Evolutionary conservation across 2,888 invertebrate genomes (phyloP).

Genomic region (Leptopilina syphax): DNA sequence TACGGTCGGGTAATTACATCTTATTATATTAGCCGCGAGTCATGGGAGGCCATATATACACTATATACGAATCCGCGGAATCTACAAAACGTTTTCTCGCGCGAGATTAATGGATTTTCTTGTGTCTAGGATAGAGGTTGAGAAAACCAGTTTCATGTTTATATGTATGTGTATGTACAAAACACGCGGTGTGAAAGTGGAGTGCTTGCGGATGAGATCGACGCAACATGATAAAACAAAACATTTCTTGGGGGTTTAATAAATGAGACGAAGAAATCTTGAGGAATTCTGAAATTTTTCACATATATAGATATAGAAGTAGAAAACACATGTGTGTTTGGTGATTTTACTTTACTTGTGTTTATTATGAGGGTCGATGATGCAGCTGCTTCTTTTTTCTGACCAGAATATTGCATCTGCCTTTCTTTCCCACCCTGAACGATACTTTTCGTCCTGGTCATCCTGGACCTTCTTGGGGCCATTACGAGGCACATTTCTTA

Average conservation of each 20-base stretch:
- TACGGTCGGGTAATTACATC: conserved; percentile 30
- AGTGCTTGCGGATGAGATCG: conserved; percentile 15
- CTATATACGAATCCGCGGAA: conserved; percentile 9
- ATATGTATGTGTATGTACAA: not conserved
- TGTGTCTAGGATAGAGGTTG: conserved; percentile 26
- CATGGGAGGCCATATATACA: conserved; percentile 4
- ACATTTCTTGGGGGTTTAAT: not conserved
- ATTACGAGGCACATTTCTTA: conserved; percentile 64
- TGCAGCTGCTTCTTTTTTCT: conserved; percentile 47
- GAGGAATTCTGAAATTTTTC: conserved; percentile 26
- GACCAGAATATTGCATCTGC: conserved; percentile 42
- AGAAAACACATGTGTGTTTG: not conserved
- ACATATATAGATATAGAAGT: not conserved
- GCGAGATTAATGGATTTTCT: conserved; percentile 36
- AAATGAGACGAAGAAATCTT: conserved; percentile 34
- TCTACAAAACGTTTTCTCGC: conserved; percentile 36
- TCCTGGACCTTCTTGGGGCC: conserved; percentile 56
- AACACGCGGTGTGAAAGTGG: conserved; percentile 23
- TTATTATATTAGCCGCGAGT: conserved; percentile 38
- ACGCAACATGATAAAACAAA: conserved; percentile 33
- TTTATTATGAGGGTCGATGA: conserved; percentile 19
- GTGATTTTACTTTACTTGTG: not conserved
- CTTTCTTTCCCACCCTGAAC: conserved; percentile 43
- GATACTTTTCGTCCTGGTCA: conserved; percentile 57
- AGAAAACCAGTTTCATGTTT: conserved; percentile 38